Base-by-base conservation (phyloP, 2,113 vertebrate genomes). In the Mirounga angustirostris region DNA sequence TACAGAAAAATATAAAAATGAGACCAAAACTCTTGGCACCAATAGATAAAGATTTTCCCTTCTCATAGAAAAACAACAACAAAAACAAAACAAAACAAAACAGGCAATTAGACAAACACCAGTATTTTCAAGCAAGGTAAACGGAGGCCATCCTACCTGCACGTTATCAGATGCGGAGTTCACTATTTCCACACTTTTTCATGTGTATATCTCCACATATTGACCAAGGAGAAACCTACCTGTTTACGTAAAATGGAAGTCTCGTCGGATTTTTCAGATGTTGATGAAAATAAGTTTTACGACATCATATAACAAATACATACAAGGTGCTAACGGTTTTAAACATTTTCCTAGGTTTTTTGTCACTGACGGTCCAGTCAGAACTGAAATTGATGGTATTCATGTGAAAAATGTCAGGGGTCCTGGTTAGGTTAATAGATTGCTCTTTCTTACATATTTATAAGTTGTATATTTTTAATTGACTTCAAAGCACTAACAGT, bases 271-370 rank as follows among this genome's bases (percentile, higher is more conserved):
- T 78, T 73, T 76, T 43, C 56, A 11, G n/a, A 58, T 97, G 81
- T 97, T 99, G 99, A 99, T 99, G 99, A 99, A 99, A 99, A 99
- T 99, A 99, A 99, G 99, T 99, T 99, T 99, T 99, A 99, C 99
- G 99, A 99, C 98, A 65, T 98, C 98, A 98, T 99, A 99, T 99
- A 99, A 99, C 99, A 99, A 99, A 99, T 99, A 99, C 99, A 99
- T 99, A 99, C 99, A 99, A 99, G 99, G 99, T 24, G 16, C 50
- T 43, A 52, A 63, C 7, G 16, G 6, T 58, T 94, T 90, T 78
- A 46, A 85, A 30, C 13, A 33, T 65, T 91, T 78, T 65, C 43
- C 40, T n/a, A 40, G 65, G 63, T 30, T 36, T 59, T 59, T 61
- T 50, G 14, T 63, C 15, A 84, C 28, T 40, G 43, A 28, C 8